phyloP scores from a whole-genome alignment of 2,797 vertebrate genomes.

The Xyrichtys novacula region DNA sequence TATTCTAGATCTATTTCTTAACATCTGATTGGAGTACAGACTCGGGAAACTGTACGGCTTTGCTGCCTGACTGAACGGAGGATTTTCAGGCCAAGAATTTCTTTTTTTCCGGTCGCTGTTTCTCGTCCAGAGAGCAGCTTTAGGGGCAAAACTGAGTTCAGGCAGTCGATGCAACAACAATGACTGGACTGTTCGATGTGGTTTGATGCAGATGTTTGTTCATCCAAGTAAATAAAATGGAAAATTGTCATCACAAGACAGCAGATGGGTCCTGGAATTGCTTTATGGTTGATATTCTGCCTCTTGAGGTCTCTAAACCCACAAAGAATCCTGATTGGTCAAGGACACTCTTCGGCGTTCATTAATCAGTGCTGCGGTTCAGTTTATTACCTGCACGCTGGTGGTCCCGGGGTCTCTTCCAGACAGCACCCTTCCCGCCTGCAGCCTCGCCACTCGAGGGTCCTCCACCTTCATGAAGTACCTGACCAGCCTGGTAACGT shows the following conservation, averaged over 20 bases:
- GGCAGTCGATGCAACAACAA: neutral
- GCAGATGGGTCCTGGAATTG: too few species aligned
- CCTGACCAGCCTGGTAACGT: slow-evolving; percentile 90
- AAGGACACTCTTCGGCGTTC: too few species aligned
- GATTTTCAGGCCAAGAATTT: neutral
- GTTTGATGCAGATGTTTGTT: neutral
- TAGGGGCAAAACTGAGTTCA: neutral
- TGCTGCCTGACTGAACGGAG: too few species aligned
- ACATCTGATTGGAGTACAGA: too few species aligned
- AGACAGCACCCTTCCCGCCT: slow-evolving; percentile 87
- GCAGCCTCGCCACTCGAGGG: slow-evolving; percentile 88
- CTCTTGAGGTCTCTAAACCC: too few species aligned
- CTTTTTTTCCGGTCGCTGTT: neutral
- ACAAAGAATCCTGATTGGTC: too few species aligned
- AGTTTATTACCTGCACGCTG: slow-evolving; percentile 88
- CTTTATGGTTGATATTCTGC: too few species aligned
- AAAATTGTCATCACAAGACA: too few species aligned
- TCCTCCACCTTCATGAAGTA: slow-evolving; percentile 96
- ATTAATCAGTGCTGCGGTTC: neutral
- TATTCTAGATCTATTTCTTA: too few species aligned
- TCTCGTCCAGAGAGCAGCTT: neutral
- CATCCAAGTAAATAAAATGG: too few species aligned
- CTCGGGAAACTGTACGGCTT: too few species aligned
- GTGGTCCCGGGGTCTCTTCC: slow-evolving; percentile 93
- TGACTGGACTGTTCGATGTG: neutral